A percentile compares a stretch with the other conserved stretches of the same genome.
These are phyloP conservation scores for Mobula birostris DNA, from an alignment of 2,113 vertebrate genomes.

Conservation along the genomic window DNA sequence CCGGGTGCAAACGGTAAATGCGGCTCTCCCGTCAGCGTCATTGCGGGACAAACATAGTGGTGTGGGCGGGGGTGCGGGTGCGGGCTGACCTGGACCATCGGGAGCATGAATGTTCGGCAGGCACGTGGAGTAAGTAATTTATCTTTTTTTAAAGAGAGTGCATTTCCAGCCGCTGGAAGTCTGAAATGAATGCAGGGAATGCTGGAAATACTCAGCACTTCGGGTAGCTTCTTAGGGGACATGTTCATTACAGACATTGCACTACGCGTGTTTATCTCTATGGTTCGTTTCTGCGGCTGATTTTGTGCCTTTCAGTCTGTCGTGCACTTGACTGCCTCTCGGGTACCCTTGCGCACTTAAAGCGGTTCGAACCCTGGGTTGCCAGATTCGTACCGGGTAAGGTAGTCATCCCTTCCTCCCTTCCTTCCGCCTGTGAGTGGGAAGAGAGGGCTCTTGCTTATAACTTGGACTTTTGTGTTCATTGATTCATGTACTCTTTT, in stretches of 20 bases:
- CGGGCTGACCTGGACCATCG: too few relatives aligned
- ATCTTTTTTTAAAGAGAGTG: too few relatives aligned
- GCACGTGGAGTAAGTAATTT: not conserved
- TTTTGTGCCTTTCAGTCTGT: not conserved
- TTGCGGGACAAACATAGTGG: too few relatives aligned
- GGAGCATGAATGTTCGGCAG: not conserved
- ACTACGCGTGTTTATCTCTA: not conserved
- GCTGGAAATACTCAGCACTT: too few relatives aligned
- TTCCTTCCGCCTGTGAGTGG: not conserved
- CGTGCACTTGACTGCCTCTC: not conserved
- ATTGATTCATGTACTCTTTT: not conserved
- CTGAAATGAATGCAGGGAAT: too few relatives aligned
- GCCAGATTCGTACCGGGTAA: not conserved
- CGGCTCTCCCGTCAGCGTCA: not conserved
- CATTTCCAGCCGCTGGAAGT: too few relatives aligned
- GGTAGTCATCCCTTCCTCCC: not conserved
- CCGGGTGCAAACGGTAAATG: too few relatives aligned
- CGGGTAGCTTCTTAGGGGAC: too few relatives aligned
- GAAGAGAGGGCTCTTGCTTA: not conserved
- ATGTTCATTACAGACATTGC: too few relatives aligned
- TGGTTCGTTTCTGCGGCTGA: too few relatives aligned
- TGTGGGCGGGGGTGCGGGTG: too few relatives aligned
- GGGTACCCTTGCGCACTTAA: too few relatives aligned
- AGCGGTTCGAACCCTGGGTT: not conserved
- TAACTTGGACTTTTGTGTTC: not conserved